Conservation (phyloP, 1,140 invertebrate genomes). For the Drosophila oshimai region DNA sequence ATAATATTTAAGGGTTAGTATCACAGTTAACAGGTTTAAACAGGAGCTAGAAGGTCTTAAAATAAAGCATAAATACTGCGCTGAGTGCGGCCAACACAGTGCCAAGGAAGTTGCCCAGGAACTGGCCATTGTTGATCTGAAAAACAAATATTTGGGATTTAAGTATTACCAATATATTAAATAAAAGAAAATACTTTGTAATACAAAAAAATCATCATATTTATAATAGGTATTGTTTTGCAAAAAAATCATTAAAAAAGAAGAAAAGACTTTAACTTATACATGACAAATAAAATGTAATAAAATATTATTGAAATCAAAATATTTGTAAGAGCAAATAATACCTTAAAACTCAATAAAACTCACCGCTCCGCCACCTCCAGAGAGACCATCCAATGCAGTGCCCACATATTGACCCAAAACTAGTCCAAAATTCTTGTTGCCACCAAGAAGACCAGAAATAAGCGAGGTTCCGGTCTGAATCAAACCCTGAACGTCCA, state of each 20-base stretch:
- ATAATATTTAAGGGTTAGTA: conserved; percentile 33
- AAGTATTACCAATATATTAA: too few species aligned
- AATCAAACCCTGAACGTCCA: conserved; percentile 80
- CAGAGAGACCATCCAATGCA: conserved; percentile 83
- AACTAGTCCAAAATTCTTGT: conserved; percentile 83
- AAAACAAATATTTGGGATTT: too few species aligned
- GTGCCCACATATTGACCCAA: conserved; percentile 83
- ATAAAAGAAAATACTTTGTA: too few species aligned
- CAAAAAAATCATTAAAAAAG: background rate
- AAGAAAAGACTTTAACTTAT: too few species aligned
- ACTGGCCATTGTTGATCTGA: conserved; percentile 82
- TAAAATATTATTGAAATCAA: too few species aligned
- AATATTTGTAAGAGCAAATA: too few species aligned
- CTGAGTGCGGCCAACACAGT: conserved; percentile 78
- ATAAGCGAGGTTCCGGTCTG: conserved; percentile 76
- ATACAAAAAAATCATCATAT: background rate
- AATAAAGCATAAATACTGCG: conserved; percentile 76
- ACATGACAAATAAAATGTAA: too few species aligned
- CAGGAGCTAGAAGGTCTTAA: too few species aligned
- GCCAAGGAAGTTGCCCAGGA: conserved; percentile 81
- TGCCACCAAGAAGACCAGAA: conserved; percentile 77
- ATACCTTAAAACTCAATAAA: too few species aligned
- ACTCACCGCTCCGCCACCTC: conserved; percentile 84
- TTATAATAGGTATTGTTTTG: background rate
- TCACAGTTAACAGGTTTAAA: conserved; percentile 11